phyloP scores from a whole-genome alignment of 2,888 invertebrate species.

The Meliscaeva auricollis region DNA sequence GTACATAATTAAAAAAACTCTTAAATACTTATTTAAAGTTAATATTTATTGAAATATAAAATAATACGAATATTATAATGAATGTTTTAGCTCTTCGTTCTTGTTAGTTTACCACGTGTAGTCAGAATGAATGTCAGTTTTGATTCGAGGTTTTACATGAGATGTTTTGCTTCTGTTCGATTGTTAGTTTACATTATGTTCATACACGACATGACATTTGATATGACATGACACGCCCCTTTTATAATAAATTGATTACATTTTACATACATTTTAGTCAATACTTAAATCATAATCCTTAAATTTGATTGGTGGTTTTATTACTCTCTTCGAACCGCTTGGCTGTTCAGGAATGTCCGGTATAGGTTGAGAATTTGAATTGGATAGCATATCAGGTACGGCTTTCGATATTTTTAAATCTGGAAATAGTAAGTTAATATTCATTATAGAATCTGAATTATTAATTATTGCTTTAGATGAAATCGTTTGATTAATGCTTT shows the following conservation, averaged over 20 bases:
- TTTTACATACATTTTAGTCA: conserved; percentile 7
- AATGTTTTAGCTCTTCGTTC: background rate
- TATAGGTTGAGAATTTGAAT: conserved; percentile 1
- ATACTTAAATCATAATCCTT: conserved; percentile 8
- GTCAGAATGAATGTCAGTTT: background rate
- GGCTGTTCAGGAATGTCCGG: conserved; percentile 1
- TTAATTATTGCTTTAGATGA: background rate
- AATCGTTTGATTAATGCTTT: background rate
- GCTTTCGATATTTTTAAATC: background rate
- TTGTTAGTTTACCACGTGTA: background rate
- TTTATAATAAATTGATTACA: conserved; percentile 7
- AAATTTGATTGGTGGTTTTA: background rate
- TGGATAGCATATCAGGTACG: background rate
- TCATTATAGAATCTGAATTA: conserved; percentile 7
- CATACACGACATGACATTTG: background rate
- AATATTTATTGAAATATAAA: background rate
- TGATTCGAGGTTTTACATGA: background rate
- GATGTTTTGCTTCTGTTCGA: background rate
- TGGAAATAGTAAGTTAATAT: conserved; percentile 19
- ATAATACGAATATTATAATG: background rate
- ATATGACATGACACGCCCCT: conserved; percentile 5
- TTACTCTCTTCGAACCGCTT: conserved; percentile 1
- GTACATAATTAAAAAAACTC: background rate
- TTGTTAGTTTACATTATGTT: conserved; percentile 6
- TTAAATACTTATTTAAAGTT: background rate